These are phyloP conservation scores for Corythornis vintsioides DNA, from an alignment of 2,113 vertebrate species.

Conservation along the genomic window DNA sequence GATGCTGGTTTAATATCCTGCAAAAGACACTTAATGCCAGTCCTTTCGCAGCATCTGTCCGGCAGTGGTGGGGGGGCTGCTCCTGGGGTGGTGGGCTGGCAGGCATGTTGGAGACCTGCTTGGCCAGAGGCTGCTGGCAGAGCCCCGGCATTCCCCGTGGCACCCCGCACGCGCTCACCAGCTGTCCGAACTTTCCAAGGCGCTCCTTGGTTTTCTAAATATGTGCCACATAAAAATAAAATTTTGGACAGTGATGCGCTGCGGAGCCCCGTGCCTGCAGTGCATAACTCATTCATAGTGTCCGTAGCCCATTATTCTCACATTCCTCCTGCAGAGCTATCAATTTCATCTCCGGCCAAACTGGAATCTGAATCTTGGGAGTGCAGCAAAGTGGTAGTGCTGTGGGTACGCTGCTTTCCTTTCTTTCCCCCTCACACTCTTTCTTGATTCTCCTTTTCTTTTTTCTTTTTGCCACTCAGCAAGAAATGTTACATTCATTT, in stretches of 20 bases:
- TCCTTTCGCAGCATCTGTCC: slow-evolving; percentile 77
- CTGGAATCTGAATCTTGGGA: slow-evolving; percentile 45
- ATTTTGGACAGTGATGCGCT: slow-evolving; percentile 30
- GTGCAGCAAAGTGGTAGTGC: neutral
- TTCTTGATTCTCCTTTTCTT: neutral
- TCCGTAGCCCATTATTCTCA: slow-evolving; percentile 37
- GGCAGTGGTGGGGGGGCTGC: slow-evolving; percentile 51
- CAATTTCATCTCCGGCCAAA: slow-evolving; percentile 15
- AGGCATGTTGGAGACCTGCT: slow-evolving; percentile 35
- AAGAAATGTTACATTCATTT: neutral
- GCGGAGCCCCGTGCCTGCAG: slow-evolving; percentile 35
- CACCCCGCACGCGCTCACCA: slow-evolving; percentile 54
- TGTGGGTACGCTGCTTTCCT: neutral
- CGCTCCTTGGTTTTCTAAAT: slow-evolving; percentile 76
- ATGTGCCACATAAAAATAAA: slow-evolving; percentile 77
- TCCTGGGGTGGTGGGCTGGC: slow-evolving; percentile 61
- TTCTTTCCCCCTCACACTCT: accelerated
- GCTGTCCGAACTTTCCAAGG: slow-evolving; percentile 76
- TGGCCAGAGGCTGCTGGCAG: slow-evolving; percentile 29
- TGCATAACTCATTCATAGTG: slow-evolving; percentile 61
- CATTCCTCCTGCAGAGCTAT: slow-evolving; percentile 51
- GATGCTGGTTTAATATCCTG: slow-evolving; percentile 83
- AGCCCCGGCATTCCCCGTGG: slow-evolving; percentile 56
- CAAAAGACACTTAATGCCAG: slow-evolving; percentile 80
- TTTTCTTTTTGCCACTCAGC: too few species aligned